Base-by-base conservation (phyloP, 2,888 invertebrate genomes). In the Idaea aversata region DNA sequence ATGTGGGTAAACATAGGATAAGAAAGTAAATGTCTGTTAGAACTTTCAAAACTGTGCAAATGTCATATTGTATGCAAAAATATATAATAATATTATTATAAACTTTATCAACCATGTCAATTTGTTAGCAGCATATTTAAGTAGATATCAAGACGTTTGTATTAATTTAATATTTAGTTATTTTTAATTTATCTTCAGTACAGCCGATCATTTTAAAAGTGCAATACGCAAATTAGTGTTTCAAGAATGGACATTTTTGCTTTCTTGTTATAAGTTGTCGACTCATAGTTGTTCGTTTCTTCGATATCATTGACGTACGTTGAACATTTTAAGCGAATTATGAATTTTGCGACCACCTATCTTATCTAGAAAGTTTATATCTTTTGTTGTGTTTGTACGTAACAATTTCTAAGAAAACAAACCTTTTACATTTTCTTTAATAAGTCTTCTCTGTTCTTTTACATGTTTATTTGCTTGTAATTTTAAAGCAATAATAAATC, bases 1-100 rank as follows among this genome's bases (percentile, higher is more conserved):
- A 78, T 83, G 80, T 82, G 74, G 79, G 78, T 84, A 75, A 80
- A 81, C 71, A 74, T 69, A 65, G 16, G n/a, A 68, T 84, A 83
- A 81, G 79, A 76, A 78, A 79, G 76, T 76, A 82, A 78, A 80
- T 80, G 79, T 80, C 79, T 80, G 78, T 77, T 70, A 70, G 60
- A 63, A n/a, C 58, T 58, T 7, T 6, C 58, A 58, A n/a, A 58
- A n/a, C 6, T 6, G n/a, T 58, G 15, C 15, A 58, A 15, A n/a
- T 58, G 15, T 15, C n/a, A 47, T 47, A 47, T 47, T 47, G 47
- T 47, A 47, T 47, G 13, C 7, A 47, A 47, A 47, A 47, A 58
- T 16, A 58, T 16, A 16, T 58, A 58, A 7, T 15, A 13, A 57
- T 5, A 15, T 57, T 7, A n/a, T 16, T 58, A n/a, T 6, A 58